Percentiles rank a stretch among this genome's conserved stretches.
Conservation (phyloP, 92 coral and sea anemone genomes). For the Chrysogorgia sp. region DNA sequence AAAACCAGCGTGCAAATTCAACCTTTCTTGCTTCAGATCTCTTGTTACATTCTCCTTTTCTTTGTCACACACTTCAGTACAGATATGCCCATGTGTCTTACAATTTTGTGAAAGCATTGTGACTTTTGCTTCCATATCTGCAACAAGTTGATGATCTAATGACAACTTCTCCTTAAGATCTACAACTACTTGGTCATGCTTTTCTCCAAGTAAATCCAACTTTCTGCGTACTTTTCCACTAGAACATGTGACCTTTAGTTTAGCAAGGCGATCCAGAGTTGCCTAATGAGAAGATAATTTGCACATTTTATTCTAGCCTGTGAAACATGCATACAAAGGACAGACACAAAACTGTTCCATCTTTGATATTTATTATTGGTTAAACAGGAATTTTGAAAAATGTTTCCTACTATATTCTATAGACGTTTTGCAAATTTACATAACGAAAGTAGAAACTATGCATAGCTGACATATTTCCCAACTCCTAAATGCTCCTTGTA, state of each 20-base stretch:
- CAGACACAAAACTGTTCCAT: too few relatives aligned
- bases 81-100: background rate
- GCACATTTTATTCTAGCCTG: too few relatives aligned
- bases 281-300: conserved; percentile 19
- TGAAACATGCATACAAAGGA: too few relatives aligned
- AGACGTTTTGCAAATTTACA: too few relatives aligned
- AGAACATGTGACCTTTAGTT: conserved; percentile 58
- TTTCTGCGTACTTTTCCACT: background rate
- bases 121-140: background rate
- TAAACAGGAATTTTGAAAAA: too few relatives aligned
- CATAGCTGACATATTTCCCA: too few relatives aligned
- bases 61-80: background rate
- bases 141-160: conserved; percentile 19
- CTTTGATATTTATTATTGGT: too few relatives aligned
- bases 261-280: conserved; percentile 54
- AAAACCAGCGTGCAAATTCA: conserved; percentile 44
- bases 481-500: too few relatives aligned
- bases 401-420: too few relatives aligned
- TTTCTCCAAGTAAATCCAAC: conserved; percentile 56
- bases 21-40: background rate
- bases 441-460: too few relatives aligned
- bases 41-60: background rate
- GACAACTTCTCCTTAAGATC: conserved; percentile 44
- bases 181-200: conserved; percentile 45
- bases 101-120: background rate